Conservation (phyloP, 2,113 vertebrate genomes). For the Brevimyrus niger region DNA sequence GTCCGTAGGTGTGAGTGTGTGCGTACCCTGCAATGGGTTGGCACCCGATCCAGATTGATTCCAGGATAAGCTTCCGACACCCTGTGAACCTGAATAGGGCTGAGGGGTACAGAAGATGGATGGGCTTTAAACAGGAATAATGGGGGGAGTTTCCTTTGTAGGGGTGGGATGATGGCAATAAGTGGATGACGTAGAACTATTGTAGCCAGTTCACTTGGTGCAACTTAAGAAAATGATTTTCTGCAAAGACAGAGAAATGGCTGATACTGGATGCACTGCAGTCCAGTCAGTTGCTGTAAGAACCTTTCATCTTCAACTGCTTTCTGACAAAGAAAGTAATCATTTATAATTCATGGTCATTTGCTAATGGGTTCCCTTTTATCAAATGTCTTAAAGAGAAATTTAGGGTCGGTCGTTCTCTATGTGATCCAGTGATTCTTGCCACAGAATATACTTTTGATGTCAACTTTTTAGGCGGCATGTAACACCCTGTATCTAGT, state of each 20-base stretch:
- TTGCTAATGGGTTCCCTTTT: background rate
- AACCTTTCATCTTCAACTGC: background rate
- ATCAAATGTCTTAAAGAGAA: background rate
- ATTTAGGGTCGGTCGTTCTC: background rate
- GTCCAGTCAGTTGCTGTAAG: background rate
- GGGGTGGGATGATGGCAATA: background rate
- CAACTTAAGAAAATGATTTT: background rate
- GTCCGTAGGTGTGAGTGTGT: background rate
- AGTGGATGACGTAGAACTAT: background rate
- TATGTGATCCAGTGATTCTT: background rate
- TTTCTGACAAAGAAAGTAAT: background rate
- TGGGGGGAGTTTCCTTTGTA: background rate
- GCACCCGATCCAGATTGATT: background rate
- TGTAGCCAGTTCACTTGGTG: background rate
- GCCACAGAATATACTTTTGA: background rate
- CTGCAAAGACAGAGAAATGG: background rate
- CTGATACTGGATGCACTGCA: background rate
- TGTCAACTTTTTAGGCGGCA: background rate
- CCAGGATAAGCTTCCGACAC: background rate
- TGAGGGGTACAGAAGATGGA: background rate
- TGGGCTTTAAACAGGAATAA: background rate
- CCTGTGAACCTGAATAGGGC: background rate
- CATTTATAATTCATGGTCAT: background rate
- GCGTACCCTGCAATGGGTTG: background rate
- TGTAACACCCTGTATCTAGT: background rate